Conservation (phyloP, 2,888 invertebrate species). For the Drosophila tripunctata region DNA sequence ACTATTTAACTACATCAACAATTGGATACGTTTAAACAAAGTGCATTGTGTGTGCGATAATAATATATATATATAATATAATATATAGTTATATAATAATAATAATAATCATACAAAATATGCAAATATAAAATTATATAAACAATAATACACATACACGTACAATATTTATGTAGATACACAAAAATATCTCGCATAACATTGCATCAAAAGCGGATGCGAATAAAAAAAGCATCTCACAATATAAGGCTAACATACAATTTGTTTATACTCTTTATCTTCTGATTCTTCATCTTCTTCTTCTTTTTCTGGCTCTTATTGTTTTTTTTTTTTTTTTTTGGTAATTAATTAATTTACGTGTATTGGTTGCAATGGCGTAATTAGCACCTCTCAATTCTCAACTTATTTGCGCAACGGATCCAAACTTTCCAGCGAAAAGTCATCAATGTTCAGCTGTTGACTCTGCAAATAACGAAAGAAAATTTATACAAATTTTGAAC, state of each 20-base stretch:
- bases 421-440: conserved; percentile 96
- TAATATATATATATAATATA: conserved; percentile 60
- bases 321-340: neutral
- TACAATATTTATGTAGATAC: conserved; percentile 54
- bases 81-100: conserved; percentile 46
- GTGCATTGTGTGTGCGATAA: conserved; percentile 60
- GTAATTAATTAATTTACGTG: conserved; percentile 23
- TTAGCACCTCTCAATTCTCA: conserved; percentile 58
- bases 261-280: conserved; percentile 5
- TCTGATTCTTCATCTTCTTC: too few relatives aligned
- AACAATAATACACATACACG: conserved; percentile 74
- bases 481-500: neutral
- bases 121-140: conserved; percentile 69
- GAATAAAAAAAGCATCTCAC: conserved; percentile 13
- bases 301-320: neutral
- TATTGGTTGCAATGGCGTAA: conserved; percentile 54
- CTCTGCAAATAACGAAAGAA: conserved; percentile 87
- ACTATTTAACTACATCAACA: conserved; percentile 76
- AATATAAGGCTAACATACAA: conserved; percentile 21
- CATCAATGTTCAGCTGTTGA: conserved; percentile 87
- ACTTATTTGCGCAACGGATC: conserved; percentile 92
- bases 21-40: conserved; percentile 73
- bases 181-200: too few relatives aligned
- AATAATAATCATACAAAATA: conserved; percentile 58
- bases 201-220: conserved; percentile 44